Evolutionary conservation across 2,797 vertebrate genomes (phyloP).

Genomic region (Sebastes cheni): DNA sequence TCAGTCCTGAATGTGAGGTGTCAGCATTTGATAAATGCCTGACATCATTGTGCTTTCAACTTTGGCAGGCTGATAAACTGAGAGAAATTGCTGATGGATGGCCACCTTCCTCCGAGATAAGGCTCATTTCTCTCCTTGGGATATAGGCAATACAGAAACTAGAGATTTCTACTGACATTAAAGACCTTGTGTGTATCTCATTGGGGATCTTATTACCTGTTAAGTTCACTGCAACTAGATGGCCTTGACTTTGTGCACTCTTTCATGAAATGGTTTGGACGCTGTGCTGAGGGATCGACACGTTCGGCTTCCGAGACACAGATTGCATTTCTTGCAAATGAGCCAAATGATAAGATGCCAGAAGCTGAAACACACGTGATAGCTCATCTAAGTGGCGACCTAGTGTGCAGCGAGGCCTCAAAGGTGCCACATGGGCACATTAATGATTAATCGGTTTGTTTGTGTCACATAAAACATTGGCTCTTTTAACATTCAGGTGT

Average conservation of each 20-base stretch:
- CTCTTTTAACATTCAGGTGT: constrained; percentile 22
- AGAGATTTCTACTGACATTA: constrained; percentile 65
- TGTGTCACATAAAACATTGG: constrained; percentile 26
- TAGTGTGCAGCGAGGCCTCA: constrained; percentile 27
- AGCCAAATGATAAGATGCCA: constrained; percentile 29
- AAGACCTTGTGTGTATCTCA: constrained; percentile 61
- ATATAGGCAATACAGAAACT: constrained; percentile 60
- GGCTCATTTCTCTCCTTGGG: constrained; percentile 70
- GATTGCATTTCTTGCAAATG: constrained; percentile 27
- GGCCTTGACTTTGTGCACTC: constrained; percentile 26
- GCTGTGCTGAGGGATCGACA: neutral
- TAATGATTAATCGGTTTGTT: constrained; percentile 53
- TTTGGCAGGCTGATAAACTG: constrained; percentile 76
- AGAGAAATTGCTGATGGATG: constrained; percentile 77
- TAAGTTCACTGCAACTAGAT: constrained; percentile 5
- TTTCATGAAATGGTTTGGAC: constrained; percentile 8
- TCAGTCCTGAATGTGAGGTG: constrained; percentile 70
- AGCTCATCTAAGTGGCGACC: constrained; percentile 36
- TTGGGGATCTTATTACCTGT: constrained; percentile 50
- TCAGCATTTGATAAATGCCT: constrained; percentile 81
- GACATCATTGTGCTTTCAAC: constrained; percentile 70
- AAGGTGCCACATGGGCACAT: constrained; percentile 26
- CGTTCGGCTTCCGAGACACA: neutral
- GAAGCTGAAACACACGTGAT: constrained; percentile 2
- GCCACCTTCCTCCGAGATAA: constrained; percentile 71